phyloP scores from a whole-genome alignment of 1,140 invertebrate genomes.

The Pristionchus pacificus region DNA sequence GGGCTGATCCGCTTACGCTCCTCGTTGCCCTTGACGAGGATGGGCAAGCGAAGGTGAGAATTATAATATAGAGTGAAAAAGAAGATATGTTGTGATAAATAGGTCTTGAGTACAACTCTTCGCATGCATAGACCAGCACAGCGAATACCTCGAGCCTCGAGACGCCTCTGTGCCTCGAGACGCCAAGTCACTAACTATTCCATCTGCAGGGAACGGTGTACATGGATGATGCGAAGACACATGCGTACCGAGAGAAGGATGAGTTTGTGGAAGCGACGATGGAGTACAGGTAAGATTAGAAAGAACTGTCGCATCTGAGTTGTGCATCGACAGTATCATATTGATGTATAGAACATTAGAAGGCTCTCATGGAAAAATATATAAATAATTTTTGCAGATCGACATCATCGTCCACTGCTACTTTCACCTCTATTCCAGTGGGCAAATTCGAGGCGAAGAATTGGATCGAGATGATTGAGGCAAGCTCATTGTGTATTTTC shows the following conservation, averaged over 20 bases:
- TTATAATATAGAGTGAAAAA: not conserved
- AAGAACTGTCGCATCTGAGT: conserved; percentile 21
- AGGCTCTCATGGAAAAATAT: conserved; percentile 28
- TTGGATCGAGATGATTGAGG: conserved; percentile 25
- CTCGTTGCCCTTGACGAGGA: conserved; percentile 72
- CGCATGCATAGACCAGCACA: too few species aligned
- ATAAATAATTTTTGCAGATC: not conserved
- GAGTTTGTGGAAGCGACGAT: conserved; percentile 38
- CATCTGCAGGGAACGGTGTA: conserved; percentile 71
- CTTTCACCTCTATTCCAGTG: not conserved
- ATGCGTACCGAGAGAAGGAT: conserved; percentile 68
- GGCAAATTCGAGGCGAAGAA: conserved; percentile 25
- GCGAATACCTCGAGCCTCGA: too few species aligned
- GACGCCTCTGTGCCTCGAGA: too few species aligned
- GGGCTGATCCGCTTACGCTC: conserved; percentile 83
- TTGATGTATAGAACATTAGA: conserved; percentile 43
- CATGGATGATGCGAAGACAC: conserved; percentile 84
- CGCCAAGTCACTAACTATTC: too few species aligned
- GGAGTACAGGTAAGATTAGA: conserved; percentile 45
- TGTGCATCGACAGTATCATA: too few species aligned
- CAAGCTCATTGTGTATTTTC: conserved; percentile 1
- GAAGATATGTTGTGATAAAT: too few species aligned
- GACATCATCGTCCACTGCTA: conserved; percentile 6
- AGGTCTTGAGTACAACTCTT: too few species aligned
- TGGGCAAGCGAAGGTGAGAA: conserved; percentile 64